Evolutionary conservation across 1,140 invertebrate genomes (phyloP).

Genomic region (Paramacrobiotus metropolitanus): DNA sequence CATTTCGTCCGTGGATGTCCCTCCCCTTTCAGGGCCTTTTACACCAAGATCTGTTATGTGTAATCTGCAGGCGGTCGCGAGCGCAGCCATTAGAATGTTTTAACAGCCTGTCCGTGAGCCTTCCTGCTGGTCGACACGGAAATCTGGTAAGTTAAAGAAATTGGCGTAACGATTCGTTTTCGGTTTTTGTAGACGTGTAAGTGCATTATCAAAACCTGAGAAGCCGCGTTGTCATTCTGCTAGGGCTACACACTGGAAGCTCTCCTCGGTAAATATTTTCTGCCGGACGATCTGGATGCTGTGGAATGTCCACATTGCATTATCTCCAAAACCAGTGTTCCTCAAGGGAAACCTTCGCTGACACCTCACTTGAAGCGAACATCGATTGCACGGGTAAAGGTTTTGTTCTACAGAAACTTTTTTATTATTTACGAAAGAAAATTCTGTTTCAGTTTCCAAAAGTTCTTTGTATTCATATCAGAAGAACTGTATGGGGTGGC

Average conservation of each 20-base stretch:
- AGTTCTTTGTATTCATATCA: not conserved
- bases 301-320: not conserved
- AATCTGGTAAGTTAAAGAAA: not conserved
- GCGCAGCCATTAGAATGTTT: not conserved
- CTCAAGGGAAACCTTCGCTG: not conserved
- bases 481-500: not conserved
- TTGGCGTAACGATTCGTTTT: not conserved
- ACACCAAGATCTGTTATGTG: not conserved
- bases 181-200: not conserved
- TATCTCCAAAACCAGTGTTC: not conserved
- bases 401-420: not conserved
- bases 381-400: not conserved
- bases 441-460: not conserved
- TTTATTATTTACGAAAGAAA: not conserved
- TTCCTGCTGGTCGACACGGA: not conserved
- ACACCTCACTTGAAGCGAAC: not conserved
- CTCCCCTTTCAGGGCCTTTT: not conserved
- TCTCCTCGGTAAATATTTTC: not conserved
- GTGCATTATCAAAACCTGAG: not conserved
- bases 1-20: not conserved
- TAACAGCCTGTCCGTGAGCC: not conserved
- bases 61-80: not conserved
- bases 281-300: not conserved
- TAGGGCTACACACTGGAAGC: not conserved
- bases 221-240: not conserved